Conservation (phyloP, 2,113 vertebrate species). For the Panthera uncia region DNA sequence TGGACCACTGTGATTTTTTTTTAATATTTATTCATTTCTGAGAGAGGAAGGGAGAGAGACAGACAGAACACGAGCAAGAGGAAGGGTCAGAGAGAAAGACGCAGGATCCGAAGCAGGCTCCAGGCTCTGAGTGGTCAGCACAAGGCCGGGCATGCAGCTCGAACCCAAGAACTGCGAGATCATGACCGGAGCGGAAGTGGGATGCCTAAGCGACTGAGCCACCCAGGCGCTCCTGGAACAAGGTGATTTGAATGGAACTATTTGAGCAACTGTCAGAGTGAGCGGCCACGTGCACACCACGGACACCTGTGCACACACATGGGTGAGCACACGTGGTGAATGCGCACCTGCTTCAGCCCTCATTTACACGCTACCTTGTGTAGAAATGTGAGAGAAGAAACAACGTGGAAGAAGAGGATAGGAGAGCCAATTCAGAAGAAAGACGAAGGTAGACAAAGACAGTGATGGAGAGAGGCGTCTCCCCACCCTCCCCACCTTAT, state of each 20-base stretch:
- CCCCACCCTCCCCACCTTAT: not conserved
- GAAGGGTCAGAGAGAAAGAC: no score
- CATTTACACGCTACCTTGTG: not conserved
- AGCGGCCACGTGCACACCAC: not conserved
- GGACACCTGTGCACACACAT: not conserved
- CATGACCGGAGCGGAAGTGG: no score
- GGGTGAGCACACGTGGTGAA: not conserved
- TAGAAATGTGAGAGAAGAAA: not conserved
- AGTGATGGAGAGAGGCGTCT: not conserved
- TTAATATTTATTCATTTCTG: no score
- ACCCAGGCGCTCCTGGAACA: not conserved
- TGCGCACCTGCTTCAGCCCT: rapidly evolving
- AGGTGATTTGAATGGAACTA: not conserved
- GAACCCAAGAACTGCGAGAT: no score
- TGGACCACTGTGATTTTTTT: not conserved
- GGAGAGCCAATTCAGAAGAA: not conserved
- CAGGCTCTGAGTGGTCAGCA: no score
- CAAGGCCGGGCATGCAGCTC: no score
- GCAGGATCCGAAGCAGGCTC: no score
- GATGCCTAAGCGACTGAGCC: no score
- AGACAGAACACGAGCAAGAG: no score
- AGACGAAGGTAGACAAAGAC: not conserved
- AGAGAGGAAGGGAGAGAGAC: no score
- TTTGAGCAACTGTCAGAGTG: not conserved
- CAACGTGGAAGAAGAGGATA: not conserved